These are phyloP conservation scores for Orthosia cruda DNA, from an alignment of 2,888 invertebrate genomes.

Conservation along the genomic window DNA sequence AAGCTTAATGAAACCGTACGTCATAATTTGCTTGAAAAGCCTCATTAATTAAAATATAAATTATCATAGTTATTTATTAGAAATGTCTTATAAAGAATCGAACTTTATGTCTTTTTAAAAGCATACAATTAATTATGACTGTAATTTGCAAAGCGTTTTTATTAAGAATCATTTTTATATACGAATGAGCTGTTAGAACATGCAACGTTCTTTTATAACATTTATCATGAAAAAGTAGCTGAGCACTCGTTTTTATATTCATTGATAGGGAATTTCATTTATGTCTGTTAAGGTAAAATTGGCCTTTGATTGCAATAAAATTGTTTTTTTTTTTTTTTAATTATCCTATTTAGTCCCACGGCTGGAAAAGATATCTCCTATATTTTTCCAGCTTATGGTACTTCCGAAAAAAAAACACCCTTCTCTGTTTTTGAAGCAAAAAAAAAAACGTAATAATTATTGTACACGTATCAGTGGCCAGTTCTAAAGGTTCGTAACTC, in stretches of 20 bases:
- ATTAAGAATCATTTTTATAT: constrained; percentile 4
- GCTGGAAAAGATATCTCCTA: too few relatives aligned
- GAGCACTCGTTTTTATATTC: too few relatives aligned
- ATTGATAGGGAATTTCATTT: too few relatives aligned
- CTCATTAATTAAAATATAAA: not conserved
- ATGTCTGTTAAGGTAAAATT: too few relatives aligned
- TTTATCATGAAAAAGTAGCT: not conserved
- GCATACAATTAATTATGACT: not conserved
- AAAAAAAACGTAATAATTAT: not conserved
- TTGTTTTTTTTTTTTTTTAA: too few relatives aligned
- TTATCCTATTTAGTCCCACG: too few relatives aligned
- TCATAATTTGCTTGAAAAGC: not conserved
- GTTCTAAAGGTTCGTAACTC: constrained; percentile 56
- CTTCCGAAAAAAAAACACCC: not conserved
- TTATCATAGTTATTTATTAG: constrained; percentile 3
- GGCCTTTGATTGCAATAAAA: too few relatives aligned
- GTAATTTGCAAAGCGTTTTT: not conserved
- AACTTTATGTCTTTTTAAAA: constrained; percentile 1
- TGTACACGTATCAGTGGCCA: not conserved
- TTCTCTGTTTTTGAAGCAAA: too few relatives aligned
- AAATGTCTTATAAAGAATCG: not conserved
- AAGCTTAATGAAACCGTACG: not conserved
- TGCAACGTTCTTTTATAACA: not conserved
- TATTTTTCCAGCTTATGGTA: too few relatives aligned
- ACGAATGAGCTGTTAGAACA: not conserved